These are phyloP conservation scores for Hemitrygon akajei DNA, from an alignment of 2,797 vertebrate genomes.

Conservation along the genomic window DNA sequence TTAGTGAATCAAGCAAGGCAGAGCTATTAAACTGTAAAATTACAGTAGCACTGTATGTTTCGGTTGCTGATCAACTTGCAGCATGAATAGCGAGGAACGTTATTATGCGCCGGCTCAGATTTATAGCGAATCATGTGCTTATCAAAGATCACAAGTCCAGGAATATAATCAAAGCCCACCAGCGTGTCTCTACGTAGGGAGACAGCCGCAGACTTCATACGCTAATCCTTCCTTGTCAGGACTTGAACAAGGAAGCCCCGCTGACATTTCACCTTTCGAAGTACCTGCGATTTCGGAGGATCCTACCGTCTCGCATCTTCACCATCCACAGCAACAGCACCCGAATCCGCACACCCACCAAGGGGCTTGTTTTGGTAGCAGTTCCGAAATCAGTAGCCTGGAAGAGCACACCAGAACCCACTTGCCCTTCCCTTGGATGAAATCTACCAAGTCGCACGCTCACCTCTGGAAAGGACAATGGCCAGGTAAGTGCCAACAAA, in stretches of 20 bases:
- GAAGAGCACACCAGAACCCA: constrained; percentile 68
- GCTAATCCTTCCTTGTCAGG: constrained; percentile 61
- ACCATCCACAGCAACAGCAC: constrained; percentile 60
- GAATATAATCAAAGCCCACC: constrained; percentile 80
- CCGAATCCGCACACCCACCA: constrained; percentile 61
- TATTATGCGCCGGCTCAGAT: constrained; percentile 75
- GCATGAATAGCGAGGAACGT: constrained; percentile 87
- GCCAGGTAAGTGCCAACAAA: constrained; percentile 68
- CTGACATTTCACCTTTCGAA: constrained; percentile 75
- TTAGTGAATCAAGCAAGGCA: constrained; percentile 19
- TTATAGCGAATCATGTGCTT: constrained; percentile 87
- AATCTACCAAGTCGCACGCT: constrained; percentile 87
- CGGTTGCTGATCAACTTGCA: constrained; percentile 41
- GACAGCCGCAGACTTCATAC: constrained; percentile 75
- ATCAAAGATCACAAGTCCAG: constrained; percentile 72
- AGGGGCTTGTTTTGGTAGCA: constrained; percentile 64
- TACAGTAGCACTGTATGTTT: not conserved
- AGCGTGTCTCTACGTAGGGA: constrained; percentile 86
- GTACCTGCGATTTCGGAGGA: constrained; percentile 76
- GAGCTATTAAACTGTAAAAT: constrained; percentile 35
- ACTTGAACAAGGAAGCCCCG: constrained; percentile 73
- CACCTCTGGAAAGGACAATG: constrained; percentile 90
- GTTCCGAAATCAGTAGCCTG: constrained; percentile 56
- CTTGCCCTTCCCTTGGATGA: constrained; percentile 97
- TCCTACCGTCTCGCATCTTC: constrained; percentile 66